Conservation (phyloP, 2,888 invertebrate species). For the Hirudinaria manillensis region DNA sequence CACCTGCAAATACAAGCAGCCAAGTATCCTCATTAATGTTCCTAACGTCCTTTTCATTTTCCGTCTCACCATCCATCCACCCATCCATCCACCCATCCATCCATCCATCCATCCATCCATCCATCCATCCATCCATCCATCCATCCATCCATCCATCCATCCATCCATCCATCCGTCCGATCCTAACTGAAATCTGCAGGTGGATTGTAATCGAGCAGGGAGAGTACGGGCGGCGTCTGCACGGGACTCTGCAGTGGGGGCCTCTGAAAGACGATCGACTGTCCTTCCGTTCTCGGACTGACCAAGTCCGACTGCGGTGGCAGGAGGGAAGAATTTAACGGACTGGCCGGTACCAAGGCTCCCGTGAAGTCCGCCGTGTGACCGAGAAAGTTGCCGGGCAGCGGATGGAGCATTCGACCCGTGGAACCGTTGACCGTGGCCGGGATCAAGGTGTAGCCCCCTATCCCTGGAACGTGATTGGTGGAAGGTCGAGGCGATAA, state of each 20-base stretch:
- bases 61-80: no score
- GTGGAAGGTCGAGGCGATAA: no score
- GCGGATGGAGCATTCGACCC: slow-evolving; percentile 11
- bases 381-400: background rate
- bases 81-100: no score
- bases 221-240: background rate
- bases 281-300: slow-evolving; percentile 7
- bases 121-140: no score
- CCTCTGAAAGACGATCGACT: slow-evolving; percentile 20
- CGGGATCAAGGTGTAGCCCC: slow-evolving; percentile 13
- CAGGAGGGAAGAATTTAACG: background rate
- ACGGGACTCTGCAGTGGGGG: slow-evolving; percentile 16
- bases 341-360: slow-evolving; percentile 8
- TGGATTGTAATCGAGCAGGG: slow-evolving; percentile 13
- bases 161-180: no score
- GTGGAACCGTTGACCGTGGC: background rate
- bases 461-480: slow-evolving; percentile 15
- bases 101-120: no score
- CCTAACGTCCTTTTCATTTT: no score
- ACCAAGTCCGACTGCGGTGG: background rate
- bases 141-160: no score
- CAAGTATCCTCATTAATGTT: no score
- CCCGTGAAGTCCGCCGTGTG: slow-evolving; percentile 6
- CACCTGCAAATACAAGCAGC: no score
- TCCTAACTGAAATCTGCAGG: slow-evolving; percentile 19